phyloP scores from a whole-genome alignment of 2,888 invertebrate genomes.

The Chymomyza fuscimana region DNA sequence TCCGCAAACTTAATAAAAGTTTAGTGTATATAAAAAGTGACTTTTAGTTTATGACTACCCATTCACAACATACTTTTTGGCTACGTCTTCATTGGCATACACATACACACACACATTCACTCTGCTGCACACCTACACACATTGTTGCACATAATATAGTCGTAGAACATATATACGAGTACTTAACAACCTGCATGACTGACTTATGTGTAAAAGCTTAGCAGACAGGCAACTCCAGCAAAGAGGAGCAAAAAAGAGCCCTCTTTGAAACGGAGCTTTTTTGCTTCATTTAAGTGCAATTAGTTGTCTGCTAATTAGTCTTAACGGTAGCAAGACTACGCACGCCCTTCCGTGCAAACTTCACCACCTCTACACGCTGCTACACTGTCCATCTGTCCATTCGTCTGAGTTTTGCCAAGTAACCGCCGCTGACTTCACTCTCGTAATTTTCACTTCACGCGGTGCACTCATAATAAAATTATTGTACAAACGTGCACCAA shows the following conservation, averaged over 20 bases:
- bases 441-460: constrained; percentile 53
- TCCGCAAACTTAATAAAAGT: too few relatives aligned
- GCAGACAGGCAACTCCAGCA: constrained; percentile 37
- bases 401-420: background rate
- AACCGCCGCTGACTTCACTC: constrained; percentile 13
- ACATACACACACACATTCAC: constrained; percentile 15
- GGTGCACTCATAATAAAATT: constrained; percentile 64
- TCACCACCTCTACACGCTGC: background rate
- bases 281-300: constrained; percentile 64
- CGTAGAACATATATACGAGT: too few relatives aligned
- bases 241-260: constrained; percentile 2
- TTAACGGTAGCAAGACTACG: constrained; percentile 50
- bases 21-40: background rate
- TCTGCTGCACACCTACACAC: constrained; percentile 35
- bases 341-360: constrained; percentile 18
- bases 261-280: constrained; percentile 28
- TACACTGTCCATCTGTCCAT: background rate
- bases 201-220: constrained; percentile 53
- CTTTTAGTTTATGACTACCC: background rate
- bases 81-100: constrained; percentile 9
- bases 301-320: constrained; percentile 68
- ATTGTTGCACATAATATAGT: constrained; percentile 30
- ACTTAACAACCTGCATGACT: constrained; percentile 20
- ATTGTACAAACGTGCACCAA: constrained; percentile 66
- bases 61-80: constrained; percentile 3